A percentile compares a stretch with the other conserved stretches of the same genome.
Evolutionary conservation across 92 coral and sea anemone species (phyloP).

Genomic region (Phymanthus crucifer): DNA sequence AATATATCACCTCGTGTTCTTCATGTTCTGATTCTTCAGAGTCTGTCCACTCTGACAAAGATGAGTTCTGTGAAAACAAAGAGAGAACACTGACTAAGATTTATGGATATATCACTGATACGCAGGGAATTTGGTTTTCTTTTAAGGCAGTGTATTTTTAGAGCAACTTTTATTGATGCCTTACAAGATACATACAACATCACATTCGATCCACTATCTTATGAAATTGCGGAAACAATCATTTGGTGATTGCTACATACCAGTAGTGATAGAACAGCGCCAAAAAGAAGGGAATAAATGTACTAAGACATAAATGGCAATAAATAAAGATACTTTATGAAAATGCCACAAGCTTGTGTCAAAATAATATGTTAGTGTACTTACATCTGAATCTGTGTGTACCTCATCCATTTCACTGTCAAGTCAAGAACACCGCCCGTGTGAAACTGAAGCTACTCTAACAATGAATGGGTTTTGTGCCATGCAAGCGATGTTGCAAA

Average conservation of each 20-base stretch:
- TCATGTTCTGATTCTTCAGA: not conserved
- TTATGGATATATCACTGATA: not conserved
- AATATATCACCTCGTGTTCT: slow-evolving; percentile 1
- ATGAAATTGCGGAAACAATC: not conserved
- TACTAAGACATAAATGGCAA: not conserved
- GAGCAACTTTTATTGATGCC: not conserved
- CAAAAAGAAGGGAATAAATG: not conserved
- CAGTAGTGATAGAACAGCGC: not conserved
- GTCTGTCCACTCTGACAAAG: slow-evolving; percentile 7
- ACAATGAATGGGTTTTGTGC: not conserved
- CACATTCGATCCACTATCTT: not conserved
- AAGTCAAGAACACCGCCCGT: not conserved
- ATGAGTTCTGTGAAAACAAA: slow-evolving; percentile 6
- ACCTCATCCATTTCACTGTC: not conserved
- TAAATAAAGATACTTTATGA: not conserved
- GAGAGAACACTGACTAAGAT: not conserved
- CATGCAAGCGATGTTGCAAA: not conserved
- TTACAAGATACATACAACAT: not conserved
- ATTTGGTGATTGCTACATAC: not conserved
- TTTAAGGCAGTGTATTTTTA: not conserved
- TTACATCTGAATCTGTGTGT: not conserved
- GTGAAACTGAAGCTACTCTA: not conserved
- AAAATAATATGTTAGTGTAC: not conserved
- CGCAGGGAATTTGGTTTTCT: not conserved
- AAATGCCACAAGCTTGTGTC: not conserved